Evolutionary conservation across 2,797 vertebrate genomes (phyloP), one percentile per base, ranked within the genome.

Genomic region (Coregonus suidteri): DNA sequence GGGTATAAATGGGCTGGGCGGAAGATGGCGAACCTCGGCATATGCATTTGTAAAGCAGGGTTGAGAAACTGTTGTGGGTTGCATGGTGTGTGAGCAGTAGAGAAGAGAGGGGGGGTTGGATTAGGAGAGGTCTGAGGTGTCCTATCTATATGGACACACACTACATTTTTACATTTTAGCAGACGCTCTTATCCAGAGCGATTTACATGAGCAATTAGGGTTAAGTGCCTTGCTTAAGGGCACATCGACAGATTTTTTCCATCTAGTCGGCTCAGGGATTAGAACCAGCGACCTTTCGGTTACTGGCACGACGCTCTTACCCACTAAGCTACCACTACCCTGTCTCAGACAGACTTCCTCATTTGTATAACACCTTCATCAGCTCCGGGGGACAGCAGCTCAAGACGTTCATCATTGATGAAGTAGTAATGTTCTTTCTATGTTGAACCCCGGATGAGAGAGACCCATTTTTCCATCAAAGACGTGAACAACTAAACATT

Each of bases 281-380:
- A 25, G 25, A 25, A 25, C 25, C 25, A 25, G 25, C 25, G 1
- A 25, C 25, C 25, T 0, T 25, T 25, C 25, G 25, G 25, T 25
- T 25, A 25, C 25, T 25, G 25, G 25, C 25, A 25, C 25, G 25
- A 25, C 25, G 25, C 25, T 25, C 25, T 25, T 25, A 25, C 25
- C 25, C 25, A 25, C 25, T 25, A 25, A 25, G 25, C 25, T 25
- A 25, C 25, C 25, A 70, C 75, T 34, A 37, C 70, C 34, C 53
- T 59, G 20, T 76, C 31, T 37, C 59, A 70, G 62, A 20, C 59
- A 68, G 34, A 77, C 76, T 64, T 37, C 30, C 80, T 70, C 35
- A 72, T 67, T 71, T 62, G 41, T 70, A 25, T 13, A 13, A 5
- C 73, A 41, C 20, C 35, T 74, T 35, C 9, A 11, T 25, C 41